Evolutionary conservation across 2,888 invertebrate species (phyloP).

Genomic region (Galerucella nymphaeae): DNA sequence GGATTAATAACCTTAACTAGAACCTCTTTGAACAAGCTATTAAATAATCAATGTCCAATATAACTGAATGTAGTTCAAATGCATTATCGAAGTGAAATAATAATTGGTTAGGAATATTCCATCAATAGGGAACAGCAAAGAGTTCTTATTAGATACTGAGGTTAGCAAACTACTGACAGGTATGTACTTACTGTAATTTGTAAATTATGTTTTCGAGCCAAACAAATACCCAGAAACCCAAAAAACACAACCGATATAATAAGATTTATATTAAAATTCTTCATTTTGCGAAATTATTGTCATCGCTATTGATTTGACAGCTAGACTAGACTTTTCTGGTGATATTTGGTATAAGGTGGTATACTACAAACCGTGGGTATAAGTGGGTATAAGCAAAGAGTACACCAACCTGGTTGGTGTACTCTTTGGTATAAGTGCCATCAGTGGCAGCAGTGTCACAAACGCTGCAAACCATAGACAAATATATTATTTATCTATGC

Average conservation of each 20-base stretch:
- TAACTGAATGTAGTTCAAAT: not conserved
- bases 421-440: no score
- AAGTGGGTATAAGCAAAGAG: no score
- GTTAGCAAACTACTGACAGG: not conserved
- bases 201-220: conserved; percentile 70
- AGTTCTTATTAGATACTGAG: not conserved
- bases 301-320: not conserved
- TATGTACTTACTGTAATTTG: conserved; percentile 69
- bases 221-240: conserved; percentile 14
- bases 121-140: not conserved
- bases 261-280: not conserved
- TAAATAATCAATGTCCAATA: not conserved
- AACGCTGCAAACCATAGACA: no score
- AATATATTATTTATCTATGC: no score
- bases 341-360: no score
- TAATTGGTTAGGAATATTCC: not conserved
- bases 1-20: no score
- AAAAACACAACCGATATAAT: not conserved
- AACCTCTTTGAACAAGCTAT: no score
- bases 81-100: not conserved
- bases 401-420: no score
- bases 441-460: not conserved
- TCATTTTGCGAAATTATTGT: not conserved
- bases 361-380: no score
- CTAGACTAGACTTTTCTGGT: no score